Evolutionary conservation across 2,797 vertebrate species (phyloP), one percentile per base, ranked within the genome.

Genomic region (Oophaga sylvatica): DNA sequence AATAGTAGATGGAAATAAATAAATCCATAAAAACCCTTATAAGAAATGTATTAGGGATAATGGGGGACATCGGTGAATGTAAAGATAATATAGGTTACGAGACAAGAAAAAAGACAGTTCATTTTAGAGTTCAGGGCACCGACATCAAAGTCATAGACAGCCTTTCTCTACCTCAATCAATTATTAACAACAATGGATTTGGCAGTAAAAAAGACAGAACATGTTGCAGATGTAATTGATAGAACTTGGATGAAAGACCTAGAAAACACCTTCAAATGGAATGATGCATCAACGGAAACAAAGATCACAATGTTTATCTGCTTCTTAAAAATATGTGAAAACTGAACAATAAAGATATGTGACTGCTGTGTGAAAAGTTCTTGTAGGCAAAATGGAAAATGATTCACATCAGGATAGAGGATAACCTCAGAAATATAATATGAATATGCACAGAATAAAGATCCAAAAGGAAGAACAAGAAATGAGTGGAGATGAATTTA

Each of bases 181-280:
- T 73, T 73, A 73, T 73, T 73, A 73, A 73, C 35, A 20, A 73
- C 71, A 73, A 73, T 73, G 71, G 71, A 73, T 73, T 45, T 73
- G 70, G 70, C 70, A 73, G 35, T 73, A 73, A 45, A 73, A 41
- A 73, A 41, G 70, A 73, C 22, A 73, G 70, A 73, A 73, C 70
- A 41, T 45, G 35, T 45, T 73, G 70, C 70, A 73, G 70, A 73
- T 73, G 71, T 73, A 45, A 73, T 48, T 73, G 35, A 22, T 48
- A 48, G 71, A 45, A 19, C 35, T 12, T 22, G 71, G 71, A 45
- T 48, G 41, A 73, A 73, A 73, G 71, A 73, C 35, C 35, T 48
- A 22, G 71, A 73, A 45, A 73, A 73, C 70, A 73, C 31, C 19
- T 73, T 73, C 70, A 73, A 73, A 73, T 73, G 17, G 35, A 73